Evolutionary conservation across 2,888 invertebrate genomes (phyloP), one percentile per base, ranked within the genome.

Genomic region (Heliconius hortense): DNA sequence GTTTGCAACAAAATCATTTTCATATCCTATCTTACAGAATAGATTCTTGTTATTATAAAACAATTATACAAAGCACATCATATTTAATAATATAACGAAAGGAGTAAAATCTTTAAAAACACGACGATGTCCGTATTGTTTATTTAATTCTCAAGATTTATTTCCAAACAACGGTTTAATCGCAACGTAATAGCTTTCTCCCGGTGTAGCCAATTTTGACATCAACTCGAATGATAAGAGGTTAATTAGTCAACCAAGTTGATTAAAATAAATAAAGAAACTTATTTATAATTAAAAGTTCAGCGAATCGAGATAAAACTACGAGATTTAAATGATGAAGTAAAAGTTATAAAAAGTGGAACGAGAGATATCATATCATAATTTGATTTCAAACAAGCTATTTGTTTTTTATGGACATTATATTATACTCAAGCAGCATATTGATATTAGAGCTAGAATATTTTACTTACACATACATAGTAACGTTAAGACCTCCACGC

Each of bases 231-330:
- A 71, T 43, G 71, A 71, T 71, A 71, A 71, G 60, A 39, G 13
- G 43, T 60, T n/a, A 43, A 71, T 71, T 60, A 60, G 71, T 26
- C 43, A 26, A 60, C 26, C 15, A 39, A 71, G 60, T 60, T 71
- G 71, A 71, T 62, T n/a, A 71, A 60, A 71, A 71, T 60, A 43
- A 71, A 71, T 71, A 39, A 28, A 24, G 26, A 21, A 26, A 59
- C 21, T 35, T 43, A 13, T 71, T 39, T 39, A 60, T 43, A 60
- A 43, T 71, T 60, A 62, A 60, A 71, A 43, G 18, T 39, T 71
- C 43, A 43, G 21, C 39, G 26, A 43, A 31, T 56, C 31, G 53
- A 56, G 56, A 69, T 56, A 69, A 56, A n/a, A 13, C 69, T 8
- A 15, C 28, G 56, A 56, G 31, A 69, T 69, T 56, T 56, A 56